Evolutionary conservation across 2,113 vertebrate genomes (phyloP).

Genomic region (Cinclus mexicanus): DNA sequence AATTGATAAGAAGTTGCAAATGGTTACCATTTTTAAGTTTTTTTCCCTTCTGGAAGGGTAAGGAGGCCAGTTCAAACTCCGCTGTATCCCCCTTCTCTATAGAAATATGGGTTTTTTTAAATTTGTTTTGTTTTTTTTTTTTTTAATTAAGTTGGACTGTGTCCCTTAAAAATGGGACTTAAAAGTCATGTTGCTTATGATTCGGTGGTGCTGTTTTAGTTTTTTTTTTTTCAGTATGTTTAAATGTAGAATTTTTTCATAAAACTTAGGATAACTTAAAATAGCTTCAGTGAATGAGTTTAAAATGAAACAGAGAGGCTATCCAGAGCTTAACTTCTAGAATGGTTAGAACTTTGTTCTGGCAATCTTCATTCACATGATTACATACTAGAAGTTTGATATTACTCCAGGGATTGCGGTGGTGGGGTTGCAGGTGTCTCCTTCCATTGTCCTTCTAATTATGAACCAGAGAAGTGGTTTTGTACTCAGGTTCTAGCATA

Average conservation of each 20-base stretch:
- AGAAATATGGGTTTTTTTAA: neutral
- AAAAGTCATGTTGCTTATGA: neutral
- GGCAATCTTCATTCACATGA: neutral
- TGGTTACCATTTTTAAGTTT: neutral
- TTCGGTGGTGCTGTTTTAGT: neutral
- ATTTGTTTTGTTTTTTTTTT: neutral
- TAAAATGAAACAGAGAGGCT: neutral
- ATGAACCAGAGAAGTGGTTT: neutral
- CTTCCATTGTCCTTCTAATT: neutral
- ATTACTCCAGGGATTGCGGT: neutral
- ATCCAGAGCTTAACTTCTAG: neutral
- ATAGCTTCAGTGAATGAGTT: neutral
- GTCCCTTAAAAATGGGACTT: neutral
- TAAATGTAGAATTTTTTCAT: neutral
- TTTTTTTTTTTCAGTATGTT: neutral
- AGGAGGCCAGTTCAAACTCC: neutral
- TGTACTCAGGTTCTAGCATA: neutral
- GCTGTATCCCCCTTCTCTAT: rapidly evolving
- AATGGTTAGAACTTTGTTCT: neutral
- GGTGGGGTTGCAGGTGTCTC: neutral
- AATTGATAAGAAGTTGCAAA: neutral
- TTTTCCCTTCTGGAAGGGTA: neutral
- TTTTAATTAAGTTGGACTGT: neutral
- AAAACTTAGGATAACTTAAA: neutral
- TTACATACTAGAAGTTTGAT: neutral